Evolutionary conservation across 35 echinoderm and acorn worm genomes (phyloP).

Genomic region (Chiridota heheva): DNA sequence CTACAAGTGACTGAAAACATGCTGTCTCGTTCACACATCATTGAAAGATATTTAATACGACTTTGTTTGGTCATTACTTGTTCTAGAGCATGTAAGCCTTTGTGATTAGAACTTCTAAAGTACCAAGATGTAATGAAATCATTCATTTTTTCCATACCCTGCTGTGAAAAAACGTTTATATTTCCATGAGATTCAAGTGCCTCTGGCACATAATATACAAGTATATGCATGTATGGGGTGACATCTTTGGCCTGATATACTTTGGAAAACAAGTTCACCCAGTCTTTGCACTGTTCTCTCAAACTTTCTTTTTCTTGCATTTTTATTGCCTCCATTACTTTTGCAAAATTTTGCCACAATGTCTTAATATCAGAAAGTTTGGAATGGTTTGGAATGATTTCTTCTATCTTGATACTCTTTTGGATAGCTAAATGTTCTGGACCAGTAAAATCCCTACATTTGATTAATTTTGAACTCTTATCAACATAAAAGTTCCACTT

Average conservation of each 20-base stretch:
- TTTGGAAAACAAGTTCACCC: background rate
- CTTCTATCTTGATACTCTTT: background rate
- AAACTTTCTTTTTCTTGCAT: background rate
- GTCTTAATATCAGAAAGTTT: background rate
- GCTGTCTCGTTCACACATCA: background rate
- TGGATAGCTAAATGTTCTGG: conserved; percentile 2
- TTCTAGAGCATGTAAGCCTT: conserved; percentile 6
- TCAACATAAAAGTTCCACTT: conserved; percentile 39
- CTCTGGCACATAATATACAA: conserved; percentile 43
- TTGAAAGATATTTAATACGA: background rate
- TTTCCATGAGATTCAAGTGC: conserved; percentile 23
- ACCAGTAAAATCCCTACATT: conserved; percentile 28
- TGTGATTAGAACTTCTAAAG: conserved; percentile 41
- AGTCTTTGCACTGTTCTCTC: conserved; percentile 2
- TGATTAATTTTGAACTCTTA: background rate
- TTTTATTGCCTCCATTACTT: conserved; percentile 8
- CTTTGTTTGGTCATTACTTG: conserved; percentile 31
- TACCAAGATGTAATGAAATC: conserved; percentile 35
- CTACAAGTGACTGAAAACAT: conserved; percentile 17
- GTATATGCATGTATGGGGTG: conserved; percentile 54
- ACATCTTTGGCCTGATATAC: conserved; percentile 37
- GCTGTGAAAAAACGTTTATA: conserved; percentile 41
- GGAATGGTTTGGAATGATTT: conserved; percentile 12
- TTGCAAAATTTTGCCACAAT: conserved; percentile 20
- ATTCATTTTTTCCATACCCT: conserved; percentile 45